phyloP scores from a whole-genome alignment of 92 coral and sea anemone genomes.

The Meandrina meandrites region DNA sequence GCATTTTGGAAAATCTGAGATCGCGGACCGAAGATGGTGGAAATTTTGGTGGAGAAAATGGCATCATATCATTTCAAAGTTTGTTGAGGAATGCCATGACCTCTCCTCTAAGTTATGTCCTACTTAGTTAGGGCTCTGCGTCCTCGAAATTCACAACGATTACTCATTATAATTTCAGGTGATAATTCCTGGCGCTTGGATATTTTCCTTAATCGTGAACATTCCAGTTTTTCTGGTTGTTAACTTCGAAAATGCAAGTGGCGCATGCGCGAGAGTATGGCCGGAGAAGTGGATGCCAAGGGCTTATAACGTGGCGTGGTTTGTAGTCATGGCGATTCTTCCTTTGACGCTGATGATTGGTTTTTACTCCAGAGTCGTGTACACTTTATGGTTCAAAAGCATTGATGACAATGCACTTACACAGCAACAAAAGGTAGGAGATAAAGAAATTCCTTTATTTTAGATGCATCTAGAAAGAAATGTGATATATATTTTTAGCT shows the following conservation, averaged over 20 bases:
- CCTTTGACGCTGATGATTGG: constrained; percentile 1
- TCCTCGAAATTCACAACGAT: too few relatives aligned
- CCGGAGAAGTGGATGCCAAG: constrained; percentile 17
- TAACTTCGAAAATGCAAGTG: not conserved
- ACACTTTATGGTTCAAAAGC: constrained; percentile 22
- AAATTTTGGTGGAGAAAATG: too few relatives aligned
- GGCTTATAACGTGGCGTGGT: constrained; percentile 16
- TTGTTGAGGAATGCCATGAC: too few relatives aligned
- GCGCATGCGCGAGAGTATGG: not conserved
- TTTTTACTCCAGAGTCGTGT: constrained; percentile 7
- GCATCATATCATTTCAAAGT: too few relatives aligned
- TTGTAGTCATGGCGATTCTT: constrained; percentile 5
- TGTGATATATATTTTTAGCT: not conserved
- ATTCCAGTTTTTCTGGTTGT: constrained; percentile 5
- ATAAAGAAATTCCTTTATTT: not conserved
- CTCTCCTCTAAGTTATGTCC: too few relatives aligned
- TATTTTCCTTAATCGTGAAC: constrained; percentile 3
- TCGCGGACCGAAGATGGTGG: too few relatives aligned
- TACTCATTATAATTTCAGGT: not conserved
- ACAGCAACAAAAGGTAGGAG: constrained; percentile 3
- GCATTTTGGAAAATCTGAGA: too few relatives aligned
- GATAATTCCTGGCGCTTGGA: constrained; percentile 3
- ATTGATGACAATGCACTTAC: not conserved
- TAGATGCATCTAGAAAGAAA: not conserved
- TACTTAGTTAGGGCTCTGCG: not conserved